Evolutionary conservation across 1,140 invertebrate species (phyloP), one percentile per base, ranked within the genome.

Genomic region (Drosophila littoralis): DNA sequence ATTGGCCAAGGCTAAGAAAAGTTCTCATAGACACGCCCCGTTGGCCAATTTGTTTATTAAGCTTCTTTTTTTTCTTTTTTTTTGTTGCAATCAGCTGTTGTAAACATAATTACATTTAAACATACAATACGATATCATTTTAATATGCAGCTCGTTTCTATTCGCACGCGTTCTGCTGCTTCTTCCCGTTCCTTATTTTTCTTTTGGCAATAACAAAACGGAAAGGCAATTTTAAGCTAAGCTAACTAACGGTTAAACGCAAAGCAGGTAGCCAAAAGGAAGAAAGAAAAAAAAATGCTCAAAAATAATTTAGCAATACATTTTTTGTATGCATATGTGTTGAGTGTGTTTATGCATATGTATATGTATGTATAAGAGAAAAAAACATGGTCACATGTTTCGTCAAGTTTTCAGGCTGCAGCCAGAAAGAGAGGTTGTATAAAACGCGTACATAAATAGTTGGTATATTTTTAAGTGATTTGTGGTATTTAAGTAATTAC

Each of bases 221-320:
- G 36, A 43, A 79, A 75, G 83, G 80, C 80, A 71, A 65, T 52
- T 73, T 75, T 38, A 77, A 80, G 77, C 81, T 74, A 78, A 48
- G 58, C 69, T 81, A 64, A 67, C 70, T 68, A 81, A 60, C 75
- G 45, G 54, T 85, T 70, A 64, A 84, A 45, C 57, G 57, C 42
- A 33, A 59, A 59, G 57, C 57, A 59, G 57, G n/a, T 45, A 59
- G 57, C n/a, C 57, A 59, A 45, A 13, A 28, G 2, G 22, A 13
- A 46, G 35, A 46, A 15, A 17, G 13, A 59, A 46, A 46, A 15
- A 17, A 32, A 59, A 35, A 43, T 35, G 7, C 22, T 57, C 38
- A 22, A 7, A 32, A 42, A 43, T 35, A 59, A 12, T 35, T 60
- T 36, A 46, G n/a, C 40, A 42, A 13, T 54, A 36, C 51, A 36